These are phyloP conservation scores for Drosophila equinoxialis DNA, from an alignment of 1,140 invertebrate species.

Conservation along the genomic window DNA sequence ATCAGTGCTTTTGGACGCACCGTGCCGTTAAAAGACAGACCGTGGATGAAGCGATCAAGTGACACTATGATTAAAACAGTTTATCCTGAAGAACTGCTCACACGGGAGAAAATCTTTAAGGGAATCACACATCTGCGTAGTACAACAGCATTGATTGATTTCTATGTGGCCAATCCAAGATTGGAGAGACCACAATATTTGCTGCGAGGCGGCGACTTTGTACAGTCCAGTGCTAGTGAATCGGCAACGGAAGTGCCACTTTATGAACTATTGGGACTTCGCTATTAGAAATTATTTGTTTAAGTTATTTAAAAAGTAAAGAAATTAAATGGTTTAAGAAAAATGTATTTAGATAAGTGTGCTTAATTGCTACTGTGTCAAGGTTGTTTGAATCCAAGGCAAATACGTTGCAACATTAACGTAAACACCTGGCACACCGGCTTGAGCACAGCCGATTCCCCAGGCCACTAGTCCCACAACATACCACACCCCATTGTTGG, in stretches of 20 bases:
- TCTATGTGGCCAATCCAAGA: conserved; percentile 63
- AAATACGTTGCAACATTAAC: conserved; percentile 86
- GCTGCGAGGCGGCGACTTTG: conserved; percentile 61
- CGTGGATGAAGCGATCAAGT: conserved; percentile 58
- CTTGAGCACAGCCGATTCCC: conserved; percentile 88
- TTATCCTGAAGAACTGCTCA: conserved; percentile 72
- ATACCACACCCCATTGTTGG: conserved; percentile 85
- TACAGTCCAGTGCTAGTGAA: conserved; percentile 45
- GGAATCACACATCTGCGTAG: conserved; percentile 77
- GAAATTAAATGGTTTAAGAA: neutral
- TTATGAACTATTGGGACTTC: conserved; percentile 67
- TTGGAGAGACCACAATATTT: conserved; percentile 66
- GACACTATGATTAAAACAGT: conserved; percentile 67
- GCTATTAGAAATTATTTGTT: conserved; percentile 37
- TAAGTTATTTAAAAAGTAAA: neutral
- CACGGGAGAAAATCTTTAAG: conserved; percentile 73
- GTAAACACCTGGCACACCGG: conserved; percentile 88
- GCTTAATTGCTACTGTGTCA: conserved; percentile 44
- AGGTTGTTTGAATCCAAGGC: conserved; percentile 86
- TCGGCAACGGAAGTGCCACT: conserved; percentile 62
- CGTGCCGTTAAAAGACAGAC: conserved; percentile 66
- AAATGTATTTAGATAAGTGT: neutral
- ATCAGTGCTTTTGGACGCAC: conserved; percentile 77
- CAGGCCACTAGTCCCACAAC: conserved; percentile 89
- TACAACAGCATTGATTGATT: conserved; percentile 67